Percentiles rank a stretch among this genome's conserved stretches.
Conservation (phyloP, 2,888 invertebrate genomes). For the Penaeus monodon region DNA sequence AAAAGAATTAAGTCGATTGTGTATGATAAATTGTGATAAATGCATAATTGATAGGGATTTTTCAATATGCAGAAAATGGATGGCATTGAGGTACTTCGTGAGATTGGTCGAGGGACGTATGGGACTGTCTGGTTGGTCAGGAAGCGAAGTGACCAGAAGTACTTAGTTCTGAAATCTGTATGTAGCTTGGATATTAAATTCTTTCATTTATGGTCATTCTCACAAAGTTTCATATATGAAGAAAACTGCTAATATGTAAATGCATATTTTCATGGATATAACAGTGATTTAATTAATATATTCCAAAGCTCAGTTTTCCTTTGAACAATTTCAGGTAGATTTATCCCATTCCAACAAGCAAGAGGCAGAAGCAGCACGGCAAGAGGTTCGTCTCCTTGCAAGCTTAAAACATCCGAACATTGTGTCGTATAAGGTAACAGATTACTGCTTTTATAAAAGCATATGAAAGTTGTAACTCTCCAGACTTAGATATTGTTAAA, state of each 20-base stretch:
- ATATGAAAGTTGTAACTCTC: too few relatives aligned
- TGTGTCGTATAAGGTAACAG: conserved; percentile 56
- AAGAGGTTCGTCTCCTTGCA: conserved; percentile 50
- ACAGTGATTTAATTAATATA: too few relatives aligned
- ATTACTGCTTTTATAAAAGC: neutral
- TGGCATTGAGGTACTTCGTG: conserved; percentile 34
- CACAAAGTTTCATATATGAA: too few relatives aligned
- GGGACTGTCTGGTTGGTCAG: conserved; percentile 45
- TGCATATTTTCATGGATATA: too few relatives aligned
- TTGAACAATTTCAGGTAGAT: conserved; percentile 32
- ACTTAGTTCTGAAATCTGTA: conserved; percentile 47
- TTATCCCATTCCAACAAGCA: conserved; percentile 8
- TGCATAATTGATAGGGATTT: neutral
- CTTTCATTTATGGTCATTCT: too few relatives aligned
- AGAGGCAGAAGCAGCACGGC: conserved; percentile 42
- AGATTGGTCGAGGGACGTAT: conserved; percentile 51
- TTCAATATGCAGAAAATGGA: conserved; percentile 14
- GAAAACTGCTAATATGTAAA: too few relatives aligned
- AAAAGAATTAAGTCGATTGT: neutral
- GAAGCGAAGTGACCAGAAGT: neutral
- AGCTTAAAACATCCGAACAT: conserved; percentile 52
- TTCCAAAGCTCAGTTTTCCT: too few relatives aligned
- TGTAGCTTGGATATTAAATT: neutral
- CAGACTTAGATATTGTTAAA: neutral
- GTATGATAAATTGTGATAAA: neutral